Evolutionary conservation across 2,888 invertebrate species (phyloP).

Genomic region (Catocala nupta): DNA sequence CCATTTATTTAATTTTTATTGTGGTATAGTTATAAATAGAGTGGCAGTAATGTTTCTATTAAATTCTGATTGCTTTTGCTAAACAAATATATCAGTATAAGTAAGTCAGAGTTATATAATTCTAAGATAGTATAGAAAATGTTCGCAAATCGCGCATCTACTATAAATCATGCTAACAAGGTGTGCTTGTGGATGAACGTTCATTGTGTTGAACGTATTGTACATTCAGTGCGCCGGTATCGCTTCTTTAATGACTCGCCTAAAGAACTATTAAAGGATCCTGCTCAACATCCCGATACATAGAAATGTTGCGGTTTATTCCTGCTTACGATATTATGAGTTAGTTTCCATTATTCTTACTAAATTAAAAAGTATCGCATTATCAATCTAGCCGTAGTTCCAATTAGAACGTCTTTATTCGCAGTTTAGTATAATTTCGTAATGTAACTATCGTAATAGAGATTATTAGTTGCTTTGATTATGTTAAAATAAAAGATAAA

Average conservation of each 20-base stretch:
- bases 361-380: too few relatives aligned
- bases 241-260: constrained; percentile 61
- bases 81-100: too few relatives aligned
- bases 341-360: background rate
- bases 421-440: too few relatives aligned
- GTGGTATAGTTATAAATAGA: too few relatives aligned
- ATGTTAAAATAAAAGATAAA: background rate
- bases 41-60: too few relatives aligned
- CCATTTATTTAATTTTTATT: too few relatives aligned
- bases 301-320: constrained; percentile 13
- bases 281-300: constrained; percentile 28
- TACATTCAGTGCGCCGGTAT: constrained; percentile 39
- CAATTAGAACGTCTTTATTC: too few relatives aligned
- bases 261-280: constrained; percentile 63
- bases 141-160: constrained; percentile 43
- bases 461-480: too few relatives aligned
- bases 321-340: background rate
- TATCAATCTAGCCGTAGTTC: too few relatives aligned
- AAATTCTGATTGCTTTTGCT: too few relatives aligned
- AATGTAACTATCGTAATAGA: too few relatives aligned
- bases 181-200: constrained; percentile 62
- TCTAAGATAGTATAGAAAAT: constrained; percentile 50
- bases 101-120: too few relatives aligned
- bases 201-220: constrained; percentile 57
- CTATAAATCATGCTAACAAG: constrained; percentile 76